Conservation (phyloP, 2,888 invertebrate species). For the Metacarcinus magister region DNA sequence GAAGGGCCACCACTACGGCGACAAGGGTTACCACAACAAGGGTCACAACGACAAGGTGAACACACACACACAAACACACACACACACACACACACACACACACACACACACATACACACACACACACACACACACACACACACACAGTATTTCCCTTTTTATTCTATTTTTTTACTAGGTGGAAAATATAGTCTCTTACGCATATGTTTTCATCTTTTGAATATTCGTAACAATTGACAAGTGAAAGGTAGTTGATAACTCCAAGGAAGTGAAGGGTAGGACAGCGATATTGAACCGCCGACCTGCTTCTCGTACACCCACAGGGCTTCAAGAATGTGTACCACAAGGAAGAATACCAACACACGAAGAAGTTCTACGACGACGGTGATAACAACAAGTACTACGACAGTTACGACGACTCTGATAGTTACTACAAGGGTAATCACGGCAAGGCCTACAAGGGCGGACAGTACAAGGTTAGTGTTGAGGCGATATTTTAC, state of each 20-base stretch:
- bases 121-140: conserved; percentile 19
- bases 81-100: neutral
- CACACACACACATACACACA: conserved; percentile 22
- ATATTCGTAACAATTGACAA: neutral
- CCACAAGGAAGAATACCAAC: conserved; percentile 92
- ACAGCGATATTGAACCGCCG: neutral
- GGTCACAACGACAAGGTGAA: conserved; percentile 90
- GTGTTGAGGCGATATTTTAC: neutral
- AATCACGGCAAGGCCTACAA: conserved; percentile 88
- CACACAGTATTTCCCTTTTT: neutral
- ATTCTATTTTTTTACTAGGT: neutral
- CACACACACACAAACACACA: no score
- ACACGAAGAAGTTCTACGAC: conserved; percentile 91
- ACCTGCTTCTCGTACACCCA: neutral
- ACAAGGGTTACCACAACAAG: conserved; percentile 91
- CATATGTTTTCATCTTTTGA: neutral
- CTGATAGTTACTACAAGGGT: conserved; percentile 90
- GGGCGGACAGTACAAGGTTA: conserved; percentile 73
- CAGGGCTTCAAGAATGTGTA: conserved; percentile 93
- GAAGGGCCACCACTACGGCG: conserved; percentile 83
- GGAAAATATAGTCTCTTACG: neutral
- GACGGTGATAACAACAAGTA: conserved; percentile 90
- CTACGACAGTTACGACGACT: conserved; percentile 92
- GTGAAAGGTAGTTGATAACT: no score
- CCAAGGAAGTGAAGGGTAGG: neutral